Percentiles rank a stretch among this genome's conserved stretches.
Evolutionary conservation across 2,888 invertebrate species (phyloP).

Genomic region (Tetropium fuscum): DNA sequence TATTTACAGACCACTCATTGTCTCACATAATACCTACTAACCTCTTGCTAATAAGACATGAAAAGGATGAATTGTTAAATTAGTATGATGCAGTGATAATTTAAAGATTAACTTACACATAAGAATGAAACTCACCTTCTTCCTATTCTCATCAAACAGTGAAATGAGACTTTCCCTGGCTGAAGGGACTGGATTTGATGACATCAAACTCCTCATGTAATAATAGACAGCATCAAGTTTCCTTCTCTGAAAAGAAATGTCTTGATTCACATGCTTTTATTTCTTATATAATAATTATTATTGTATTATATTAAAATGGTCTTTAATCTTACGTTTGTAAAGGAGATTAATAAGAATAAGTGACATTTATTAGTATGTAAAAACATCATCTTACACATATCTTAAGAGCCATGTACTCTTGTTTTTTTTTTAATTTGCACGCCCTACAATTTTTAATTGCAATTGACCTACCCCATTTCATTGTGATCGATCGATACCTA

Average conservation of each 20-base stretch:
- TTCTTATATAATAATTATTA: too few relatives aligned
- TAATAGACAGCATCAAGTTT: slow-evolving; percentile 97
- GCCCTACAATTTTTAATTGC: too few relatives aligned
- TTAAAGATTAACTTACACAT: slow-evolving; percentile 4
- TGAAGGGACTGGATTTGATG: slow-evolving; percentile 92
- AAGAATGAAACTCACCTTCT: slow-evolving; percentile 73
- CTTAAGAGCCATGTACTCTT: too few relatives aligned
- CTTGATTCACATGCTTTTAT: too few relatives aligned
- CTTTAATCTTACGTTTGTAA: too few relatives aligned
- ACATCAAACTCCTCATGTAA: slow-evolving; percentile 95
- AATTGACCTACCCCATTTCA: too few relatives aligned
- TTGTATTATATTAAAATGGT: too few relatives aligned
- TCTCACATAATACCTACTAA: slow-evolving; percentile 22
- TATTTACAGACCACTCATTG: slow-evolving; percentile 16
- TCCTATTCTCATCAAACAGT: slow-evolving; percentile 92
- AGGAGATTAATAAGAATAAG: too few relatives aligned
- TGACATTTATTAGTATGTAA: too few relatives aligned
- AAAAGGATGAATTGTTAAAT: slow-evolving; percentile 19
- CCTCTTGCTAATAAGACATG: slow-evolving; percentile 32
- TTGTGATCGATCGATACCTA: too few relatives aligned
- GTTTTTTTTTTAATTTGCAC: too few relatives aligned
- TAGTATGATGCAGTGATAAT: neutral
- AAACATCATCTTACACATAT: too few relatives aligned
- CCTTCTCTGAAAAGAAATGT: slow-evolving; percentile 79
- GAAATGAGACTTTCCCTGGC: slow-evolving; percentile 91